Conservation (phyloP, 2,888 invertebrate genomes). For the Rhagonycha fulva region DNA sequence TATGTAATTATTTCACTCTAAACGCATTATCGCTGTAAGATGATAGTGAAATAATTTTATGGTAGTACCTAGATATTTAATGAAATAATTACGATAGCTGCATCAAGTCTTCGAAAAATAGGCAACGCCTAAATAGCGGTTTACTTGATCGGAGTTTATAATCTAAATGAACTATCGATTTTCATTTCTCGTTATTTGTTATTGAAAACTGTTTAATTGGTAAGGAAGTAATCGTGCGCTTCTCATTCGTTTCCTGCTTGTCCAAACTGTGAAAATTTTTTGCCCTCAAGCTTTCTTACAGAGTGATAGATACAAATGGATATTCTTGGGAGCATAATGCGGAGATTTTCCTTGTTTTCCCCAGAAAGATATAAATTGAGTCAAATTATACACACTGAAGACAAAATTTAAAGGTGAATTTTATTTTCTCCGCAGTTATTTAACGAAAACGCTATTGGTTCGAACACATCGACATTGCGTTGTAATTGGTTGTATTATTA, state of each 20-base stretch:
- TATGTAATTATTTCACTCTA: neutral
- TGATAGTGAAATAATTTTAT: neutral
- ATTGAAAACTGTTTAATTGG: neutral
- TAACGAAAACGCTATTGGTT: neutral
- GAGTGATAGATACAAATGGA: neutral
- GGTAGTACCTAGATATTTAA: neutral
- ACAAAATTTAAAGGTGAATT: neutral
- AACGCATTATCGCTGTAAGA: neutral
- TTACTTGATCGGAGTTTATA: neutral
- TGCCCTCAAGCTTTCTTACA: neutral
- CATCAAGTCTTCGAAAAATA: neutral
- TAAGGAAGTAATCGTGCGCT: neutral
- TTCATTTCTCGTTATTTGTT: neutral
- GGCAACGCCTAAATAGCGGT: neutral
- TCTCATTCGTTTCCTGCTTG: neutral
- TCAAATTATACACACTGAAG: neutral
- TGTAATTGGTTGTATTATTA: neutral
- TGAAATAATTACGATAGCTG: neutral
- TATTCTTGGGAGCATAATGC: neutral
- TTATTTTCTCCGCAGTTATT: neutral
- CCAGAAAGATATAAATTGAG: neutral
- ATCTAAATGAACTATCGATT: neutral
- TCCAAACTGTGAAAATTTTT: neutral
- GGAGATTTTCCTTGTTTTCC: neutral
- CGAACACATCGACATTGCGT: neutral